Conservation (phyloP, 2,888 invertebrate genomes). For the Litoditis marina region DNA sequence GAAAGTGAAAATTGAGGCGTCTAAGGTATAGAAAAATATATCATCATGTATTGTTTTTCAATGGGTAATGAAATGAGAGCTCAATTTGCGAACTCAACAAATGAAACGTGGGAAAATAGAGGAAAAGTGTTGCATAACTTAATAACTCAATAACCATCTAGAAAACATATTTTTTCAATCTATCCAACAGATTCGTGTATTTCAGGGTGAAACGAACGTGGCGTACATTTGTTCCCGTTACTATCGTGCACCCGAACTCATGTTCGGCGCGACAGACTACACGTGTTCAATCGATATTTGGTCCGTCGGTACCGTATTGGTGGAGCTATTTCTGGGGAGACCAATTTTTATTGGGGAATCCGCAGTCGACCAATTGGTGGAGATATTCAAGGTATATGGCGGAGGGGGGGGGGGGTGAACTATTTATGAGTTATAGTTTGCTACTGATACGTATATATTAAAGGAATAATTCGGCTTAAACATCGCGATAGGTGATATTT, state of each 20-base stretch:
- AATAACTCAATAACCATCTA: too few species aligned
- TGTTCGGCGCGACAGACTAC: conserved; percentile 97
- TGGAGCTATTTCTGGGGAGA: conserved; percentile 91
- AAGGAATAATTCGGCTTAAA: too few species aligned
- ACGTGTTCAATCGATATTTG: conserved; percentile 70
- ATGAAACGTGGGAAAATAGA: too few species aligned
- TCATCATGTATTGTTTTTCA: not conserved
- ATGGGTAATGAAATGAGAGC: too few species aligned
- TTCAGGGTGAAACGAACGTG: conserved; percentile 71
- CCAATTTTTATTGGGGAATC: conserved; percentile 99
- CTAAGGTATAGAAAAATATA: not conserved
- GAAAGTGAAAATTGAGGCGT: too few species aligned
- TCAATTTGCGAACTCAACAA: too few species aligned
- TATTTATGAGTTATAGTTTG: too few species aligned
- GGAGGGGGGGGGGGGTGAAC: too few species aligned
- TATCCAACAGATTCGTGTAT: not conserved
- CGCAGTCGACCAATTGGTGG: conserved; percentile 96
- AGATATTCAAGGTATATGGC: conserved; percentile 87
- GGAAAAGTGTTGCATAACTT: too few species aligned
- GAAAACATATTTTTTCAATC: too few species aligned
- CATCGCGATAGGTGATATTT: too few species aligned
- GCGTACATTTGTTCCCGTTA: conserved; percentile 93
- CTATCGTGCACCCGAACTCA: conserved; percentile 96
- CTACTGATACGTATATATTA: too few species aligned
- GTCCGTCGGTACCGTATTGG: conserved; percentile 80